Base-by-base conservation (phyloP, 2,797 vertebrate genomes). In the Rhabdophis nuchalis region DNA sequence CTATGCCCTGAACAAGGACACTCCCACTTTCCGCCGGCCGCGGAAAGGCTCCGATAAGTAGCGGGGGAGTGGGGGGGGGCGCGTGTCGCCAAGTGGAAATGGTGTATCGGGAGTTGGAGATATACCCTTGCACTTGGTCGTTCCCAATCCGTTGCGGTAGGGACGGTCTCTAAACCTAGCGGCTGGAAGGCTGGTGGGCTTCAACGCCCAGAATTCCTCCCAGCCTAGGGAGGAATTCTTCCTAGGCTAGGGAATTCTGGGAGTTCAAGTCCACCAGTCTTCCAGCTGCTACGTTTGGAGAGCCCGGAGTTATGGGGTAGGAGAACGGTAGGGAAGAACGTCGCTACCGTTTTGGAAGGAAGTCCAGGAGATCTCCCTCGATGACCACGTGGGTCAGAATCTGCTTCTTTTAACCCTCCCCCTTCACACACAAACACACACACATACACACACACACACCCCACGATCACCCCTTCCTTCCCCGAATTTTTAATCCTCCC, bases 41-140 rank as follows among this genome's bases (percentile, higher is more conserved):
- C 98, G 99, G 91, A 99, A 99, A 96, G 98, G 98, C 95, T 99
- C 99, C 0, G 99, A 99, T 77, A 99, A 99, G 96, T 99, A 99
- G 91, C 50, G 89, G 89, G n/a, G n/a, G n/a, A n/a, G n/a, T n/a
- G n/a, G n/a, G n/a, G 82, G 91, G 77, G 36, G 60, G 1, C 1
- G 23, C 53, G n/a, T 1, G n/a, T 94, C 89, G 86, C 93, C 61
- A 86, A 94, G 93, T 82, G 92, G 82, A 92, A 92, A 54, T 87
- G 52, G 0, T 90, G 90, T 93, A 64, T 89, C 90, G 77, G 93
- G 92, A 89, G 89, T 12, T 12, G 96, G 97, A 92, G 95, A 97
- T 95, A 92, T n/a, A 82, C 96, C 97, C 98, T 98, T 98, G 98
- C 98, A 98, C 98, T 98, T 98, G 0, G 0, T 14, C 94, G 94